phyloP scores from a whole-genome alignment of 2,797 vertebrate genomes.

The Lacerta agilis region DNA sequence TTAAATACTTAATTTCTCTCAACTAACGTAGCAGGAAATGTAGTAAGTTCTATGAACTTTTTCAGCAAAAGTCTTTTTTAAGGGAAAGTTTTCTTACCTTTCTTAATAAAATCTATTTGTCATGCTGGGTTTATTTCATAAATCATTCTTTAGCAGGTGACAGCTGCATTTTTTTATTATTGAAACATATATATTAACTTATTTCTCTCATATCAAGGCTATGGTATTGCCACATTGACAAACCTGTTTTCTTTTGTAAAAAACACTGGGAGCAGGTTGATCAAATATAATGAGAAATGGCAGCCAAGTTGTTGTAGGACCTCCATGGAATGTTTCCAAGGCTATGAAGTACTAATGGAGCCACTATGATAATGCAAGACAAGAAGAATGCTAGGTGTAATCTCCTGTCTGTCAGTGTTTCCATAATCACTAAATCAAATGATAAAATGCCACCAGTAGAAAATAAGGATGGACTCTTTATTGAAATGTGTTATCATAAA shows the following conservation, averaged over 20 bases:
- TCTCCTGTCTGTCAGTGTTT: not conserved
- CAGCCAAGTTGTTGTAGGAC: conserved; percentile 17
- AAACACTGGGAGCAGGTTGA: not conserved
- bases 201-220: conserved; percentile 37
- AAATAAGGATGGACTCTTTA: not conserved
- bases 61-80: not conserved
- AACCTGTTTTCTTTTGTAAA: not conserved
- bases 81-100: conserved; percentile 31
- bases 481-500: not conserved
- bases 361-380: not conserved
- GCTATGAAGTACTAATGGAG: rapidly evolving
- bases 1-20: not conserved
- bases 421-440: not conserved
- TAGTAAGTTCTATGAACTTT: not conserved
- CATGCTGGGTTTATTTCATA: conserved; percentile 26
- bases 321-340: not conserved
- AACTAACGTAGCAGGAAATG: not conserved
- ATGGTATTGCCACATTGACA: conserved; percentile 23
- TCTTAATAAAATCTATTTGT: conserved; percentile 17
- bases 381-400: conserved; percentile 3
- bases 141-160: not conserved
- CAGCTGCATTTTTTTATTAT: conserved; percentile 25
- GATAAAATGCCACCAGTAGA: not conserved
- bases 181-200: conserved; percentile 36
- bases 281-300: not conserved